Conservation (phyloP, 2,113 vertebrate genomes). For the Heteronetta atricapilla region DNA sequence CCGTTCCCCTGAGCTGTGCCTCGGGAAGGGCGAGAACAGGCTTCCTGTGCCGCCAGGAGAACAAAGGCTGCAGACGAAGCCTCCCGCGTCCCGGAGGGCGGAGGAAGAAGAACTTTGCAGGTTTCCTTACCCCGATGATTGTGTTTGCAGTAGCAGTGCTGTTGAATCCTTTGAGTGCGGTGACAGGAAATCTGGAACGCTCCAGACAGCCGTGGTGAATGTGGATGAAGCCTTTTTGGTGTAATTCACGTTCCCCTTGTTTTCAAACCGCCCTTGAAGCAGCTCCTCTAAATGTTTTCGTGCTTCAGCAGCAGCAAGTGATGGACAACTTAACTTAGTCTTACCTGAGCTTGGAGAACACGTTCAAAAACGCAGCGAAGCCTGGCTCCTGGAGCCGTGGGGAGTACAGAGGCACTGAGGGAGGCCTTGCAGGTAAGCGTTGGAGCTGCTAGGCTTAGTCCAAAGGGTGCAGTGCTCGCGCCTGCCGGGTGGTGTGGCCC, state of each 20-base stretch:
- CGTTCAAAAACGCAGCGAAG: not conserved
- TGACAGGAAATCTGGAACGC: not conserved
- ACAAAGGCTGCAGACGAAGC: conserved; percentile 6
- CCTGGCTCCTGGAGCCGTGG: rapidly evolving
- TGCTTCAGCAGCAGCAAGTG: not conserved
- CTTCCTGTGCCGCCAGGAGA: not conserved
- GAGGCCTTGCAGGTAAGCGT: not conserved
- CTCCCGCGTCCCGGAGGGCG: not conserved
- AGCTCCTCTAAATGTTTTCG: not conserved
- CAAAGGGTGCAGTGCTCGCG: rapidly evolving
- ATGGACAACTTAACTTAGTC: not conserved
- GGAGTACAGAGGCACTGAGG: rapidly evolving
- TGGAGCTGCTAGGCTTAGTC: not conserved
- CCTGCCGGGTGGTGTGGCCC: rapidly evolving
- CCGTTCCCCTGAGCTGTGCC: not conserved
- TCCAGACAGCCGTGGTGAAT: not conserved
- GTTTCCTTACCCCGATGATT: not conserved
- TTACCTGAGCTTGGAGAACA: not conserved
- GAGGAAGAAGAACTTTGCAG: not conserved
- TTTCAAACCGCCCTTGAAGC: not conserved
- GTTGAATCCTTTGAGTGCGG: not conserved
- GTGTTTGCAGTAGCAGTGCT: rapidly evolving
- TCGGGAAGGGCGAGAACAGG: not conserved
- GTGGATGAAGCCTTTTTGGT: not conserved
- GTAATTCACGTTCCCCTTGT: not conserved